A percentile compares a stretch with the other conserved stretches of the same genome.
phyloP scores from a whole-genome alignment of 2,888 invertebrate species.

The Nemotelus pantherinus region DNA sequence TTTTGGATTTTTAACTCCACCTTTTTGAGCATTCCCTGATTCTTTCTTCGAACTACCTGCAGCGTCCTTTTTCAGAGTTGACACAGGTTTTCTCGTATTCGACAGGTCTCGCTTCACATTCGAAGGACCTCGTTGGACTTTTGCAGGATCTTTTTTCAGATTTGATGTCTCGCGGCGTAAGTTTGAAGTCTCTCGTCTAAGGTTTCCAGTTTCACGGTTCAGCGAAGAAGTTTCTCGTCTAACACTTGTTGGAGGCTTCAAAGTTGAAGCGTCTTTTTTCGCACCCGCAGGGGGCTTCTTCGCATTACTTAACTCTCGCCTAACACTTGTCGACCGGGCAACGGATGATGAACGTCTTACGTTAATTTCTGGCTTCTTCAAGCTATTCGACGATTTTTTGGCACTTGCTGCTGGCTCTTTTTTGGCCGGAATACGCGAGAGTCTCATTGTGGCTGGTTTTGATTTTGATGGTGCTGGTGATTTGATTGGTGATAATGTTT shows the following conservation, averaged over 20 bases:
- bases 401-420: conserved; percentile 60
- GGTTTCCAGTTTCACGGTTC: conserved; percentile 58
- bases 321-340: conserved; percentile 27
- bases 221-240: conserved; percentile 45
- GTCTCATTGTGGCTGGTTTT: neutral
- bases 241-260: conserved; percentile 21
- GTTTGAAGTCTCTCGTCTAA: conserved; percentile 50
- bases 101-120: conserved; percentile 52
- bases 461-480: neutral
- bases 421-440: conserved; percentile 33
- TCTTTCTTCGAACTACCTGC: neutral
- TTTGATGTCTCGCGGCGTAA: conserved; percentile 55
- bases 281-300: conserved; percentile 33
- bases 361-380: conserved; percentile 47
- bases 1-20: neutral
- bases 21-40: conserved; percentile 1
- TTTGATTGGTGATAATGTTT: conserved; percentile 41
- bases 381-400: conserved; percentile 58
- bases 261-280: conserved; percentile 42
- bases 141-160: conserved; percentile 40
- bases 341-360: conserved; percentile 46
- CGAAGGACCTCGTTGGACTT: conserved; percentile 47
- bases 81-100: conserved; percentile 32
- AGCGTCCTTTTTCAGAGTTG: conserved; percentile 9
- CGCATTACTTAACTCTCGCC: conserved; percentile 50